Conservation (phyloP, 1,140 invertebrate species). For the Brachionus paranguensis region DNA sequence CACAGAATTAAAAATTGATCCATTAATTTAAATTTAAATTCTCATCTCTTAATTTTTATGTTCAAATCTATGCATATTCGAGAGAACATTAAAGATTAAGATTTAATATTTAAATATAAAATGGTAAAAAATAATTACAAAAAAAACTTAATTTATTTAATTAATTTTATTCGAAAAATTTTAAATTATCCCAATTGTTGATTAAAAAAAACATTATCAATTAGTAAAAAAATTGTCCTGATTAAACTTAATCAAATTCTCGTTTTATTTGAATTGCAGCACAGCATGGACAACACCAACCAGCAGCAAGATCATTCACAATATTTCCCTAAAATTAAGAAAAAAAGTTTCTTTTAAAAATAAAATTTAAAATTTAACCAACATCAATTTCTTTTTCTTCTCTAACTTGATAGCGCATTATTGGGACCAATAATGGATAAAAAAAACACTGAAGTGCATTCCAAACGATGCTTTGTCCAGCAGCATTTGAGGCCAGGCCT, state of each 20-base stretch:
- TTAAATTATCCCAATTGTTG: background rate
- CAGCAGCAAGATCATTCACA: slow-evolving; percentile 27
- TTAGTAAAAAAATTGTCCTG: background rate
- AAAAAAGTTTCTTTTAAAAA: background rate
- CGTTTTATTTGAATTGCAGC: slow-evolving; percentile 34
- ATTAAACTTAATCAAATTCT: slow-evolving; percentile 28
- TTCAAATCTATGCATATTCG: no score
- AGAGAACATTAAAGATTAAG: no score
- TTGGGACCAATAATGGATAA: slow-evolving; percentile 20
- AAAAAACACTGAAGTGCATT: slow-evolving; percentile 26
- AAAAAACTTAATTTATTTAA: no score
- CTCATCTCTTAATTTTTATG: no score
- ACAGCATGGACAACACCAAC: slow-evolving; percentile 39
- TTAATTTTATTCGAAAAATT: no score
- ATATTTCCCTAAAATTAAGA: slow-evolving; percentile 5
- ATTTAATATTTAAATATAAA: no score
- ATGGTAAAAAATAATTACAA: no score
- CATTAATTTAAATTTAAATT: no score
- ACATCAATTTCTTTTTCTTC: slow-evolving; percentile 22
- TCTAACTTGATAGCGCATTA: slow-evolving; percentile 30
- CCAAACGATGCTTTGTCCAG: slow-evolving; percentile 20
- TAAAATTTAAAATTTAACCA: background rate
- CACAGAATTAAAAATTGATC: no score
- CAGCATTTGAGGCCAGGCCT: background rate
- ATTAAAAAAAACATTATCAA: background rate